These are phyloP conservation scores for Ectropis grisescens DNA, from an alignment of 1,140 invertebrate species.

Conservation along the genomic window DNA sequence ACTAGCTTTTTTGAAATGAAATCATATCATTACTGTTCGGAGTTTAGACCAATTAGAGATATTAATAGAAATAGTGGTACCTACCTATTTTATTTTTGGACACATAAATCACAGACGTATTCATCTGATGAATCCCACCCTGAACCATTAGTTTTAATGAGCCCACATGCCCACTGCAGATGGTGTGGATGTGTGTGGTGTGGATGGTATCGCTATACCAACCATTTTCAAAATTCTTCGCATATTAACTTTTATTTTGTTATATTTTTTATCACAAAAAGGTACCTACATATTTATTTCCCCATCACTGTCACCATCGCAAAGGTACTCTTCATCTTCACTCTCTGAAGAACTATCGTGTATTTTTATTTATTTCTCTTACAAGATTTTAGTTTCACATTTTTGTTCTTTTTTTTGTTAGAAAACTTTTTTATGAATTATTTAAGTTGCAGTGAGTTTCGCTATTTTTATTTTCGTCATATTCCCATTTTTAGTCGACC, in stretches of 20 bases:
- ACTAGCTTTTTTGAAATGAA: no score
- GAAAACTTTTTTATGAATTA: slow-evolving; percentile 10
- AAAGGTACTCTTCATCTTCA: slow-evolving; percentile 15
- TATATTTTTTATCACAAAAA: slow-evolving; percentile 19
- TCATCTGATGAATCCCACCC: slow-evolving; percentile 24
- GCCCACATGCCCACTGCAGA: no score
- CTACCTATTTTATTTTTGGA: no score
- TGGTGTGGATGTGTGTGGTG: slow-evolving; percentile 26
- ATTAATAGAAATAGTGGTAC: no score
- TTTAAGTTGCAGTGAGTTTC: no score
- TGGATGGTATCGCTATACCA: slow-evolving; percentile 28
- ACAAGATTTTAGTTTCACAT: slow-evolving; percentile 14
- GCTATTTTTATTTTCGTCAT: no score
- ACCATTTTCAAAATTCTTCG: slow-evolving; percentile 25
- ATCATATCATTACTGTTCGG: no score
- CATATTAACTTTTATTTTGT: slow-evolving; percentile 27
- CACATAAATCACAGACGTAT: slow-evolving; percentile 26
- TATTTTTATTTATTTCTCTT: slow-evolving; percentile 16
- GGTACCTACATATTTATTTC: slow-evolving; percentile 21
- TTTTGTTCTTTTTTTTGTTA: slow-evolving; percentile 13
- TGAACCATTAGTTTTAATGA: no score
- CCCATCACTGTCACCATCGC: slow-evolving; percentile 23
- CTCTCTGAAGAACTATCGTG: slow-evolving; percentile 14
- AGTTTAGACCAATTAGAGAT: no score
- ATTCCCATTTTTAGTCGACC: no score